Base-by-base conservation (phyloP, 2,797 vertebrate genomes). In the Chaunax sp. region DNA sequence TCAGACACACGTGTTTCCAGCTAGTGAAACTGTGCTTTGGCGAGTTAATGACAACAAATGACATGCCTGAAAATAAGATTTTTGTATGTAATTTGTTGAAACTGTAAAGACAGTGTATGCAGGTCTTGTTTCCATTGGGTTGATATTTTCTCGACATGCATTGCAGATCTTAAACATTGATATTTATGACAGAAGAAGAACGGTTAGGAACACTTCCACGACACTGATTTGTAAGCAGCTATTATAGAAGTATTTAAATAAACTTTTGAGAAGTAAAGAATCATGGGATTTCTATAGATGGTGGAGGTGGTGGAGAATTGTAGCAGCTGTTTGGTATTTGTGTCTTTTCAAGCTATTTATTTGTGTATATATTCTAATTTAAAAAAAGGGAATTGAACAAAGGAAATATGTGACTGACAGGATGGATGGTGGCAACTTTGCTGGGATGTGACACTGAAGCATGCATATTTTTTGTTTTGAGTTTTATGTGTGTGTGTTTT, bases 271-370 rank as follows among this genome's bases (percentile, higher is more conserved):
- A 67, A 41, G n/a, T 65, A 15, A 63, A 57, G 14, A 41, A 44
- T 45, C 2, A n/a, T n/a, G n/a, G n/a, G n/a, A 26, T 35, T 12
- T 50, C 30, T 45, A 26, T 41, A 49, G 41, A 72, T 15, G 19
- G 54, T 18, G 71, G n/a, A 2, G 40, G 25, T 51, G 57, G 44
- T 72, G 64, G 23, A 0, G 47, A 69, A 65, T 14, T 71, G 85
- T 83, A 76, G 80, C 64, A 37, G 35, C 52, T 46, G 52, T 75
- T 62, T 59, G 38, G 49, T 78, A 43, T 73, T 59, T 46, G 16
- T 77, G 40, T 84, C 28, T 73, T 65, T 65, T 59, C 7, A 45
- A 35, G 23, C 15, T 72, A 44, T 77, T 65, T 59, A 52, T 65
- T 40, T 69, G 19, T 70, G 9, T 61, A 33, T 49, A 50, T 55